These are phyloP conservation scores for Drosophila quadrilineata DNA, from an alignment of 1,140 invertebrate species.

Conservation along the genomic window DNA sequence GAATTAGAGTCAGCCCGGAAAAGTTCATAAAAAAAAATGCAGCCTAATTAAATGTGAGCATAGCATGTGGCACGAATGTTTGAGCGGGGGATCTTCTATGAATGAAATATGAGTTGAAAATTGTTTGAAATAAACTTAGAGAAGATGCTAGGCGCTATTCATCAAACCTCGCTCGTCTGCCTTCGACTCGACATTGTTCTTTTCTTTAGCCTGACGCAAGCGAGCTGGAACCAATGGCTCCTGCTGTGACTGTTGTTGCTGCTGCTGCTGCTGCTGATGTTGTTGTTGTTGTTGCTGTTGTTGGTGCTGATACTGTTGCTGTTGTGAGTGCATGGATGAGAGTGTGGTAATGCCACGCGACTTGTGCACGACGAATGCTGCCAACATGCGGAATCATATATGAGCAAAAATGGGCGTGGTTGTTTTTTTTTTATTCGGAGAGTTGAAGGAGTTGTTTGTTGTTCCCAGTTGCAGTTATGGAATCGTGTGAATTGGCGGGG, in stretches of 20 bases:
- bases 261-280: slow-evolving; percentile 52
- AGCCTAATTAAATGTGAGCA: no score
- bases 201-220: slow-evolving; percentile 84
- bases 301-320: slow-evolving; percentile 69
- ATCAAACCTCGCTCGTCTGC: slow-evolving; percentile 84
- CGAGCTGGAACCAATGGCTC: slow-evolving; percentile 83
- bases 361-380: slow-evolving; percentile 90
- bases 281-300: slow-evolving; percentile 73
- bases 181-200: slow-evolving; percentile 84
- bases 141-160: no score
- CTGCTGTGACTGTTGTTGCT: slow-evolving; percentile 77
- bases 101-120: neutral
- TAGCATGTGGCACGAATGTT: no score
- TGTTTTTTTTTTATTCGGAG: slow-evolving; percentile 2
- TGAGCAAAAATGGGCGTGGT: slow-evolving; percentile 9
- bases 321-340: slow-evolving; percentile 83
- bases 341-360: slow-evolving; percentile 90
- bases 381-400: slow-evolving; percentile 23
- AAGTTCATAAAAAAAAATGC: no score
- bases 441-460: slow-evolving; percentile 48
- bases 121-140: neutral
- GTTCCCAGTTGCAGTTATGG: no score
- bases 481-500: no score
- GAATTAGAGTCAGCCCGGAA: no score
- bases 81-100: no score